phyloP scores from a whole-genome alignment of 2,797 vertebrate genomes.

The Lepidocolaptes lacrymiger region DNA sequence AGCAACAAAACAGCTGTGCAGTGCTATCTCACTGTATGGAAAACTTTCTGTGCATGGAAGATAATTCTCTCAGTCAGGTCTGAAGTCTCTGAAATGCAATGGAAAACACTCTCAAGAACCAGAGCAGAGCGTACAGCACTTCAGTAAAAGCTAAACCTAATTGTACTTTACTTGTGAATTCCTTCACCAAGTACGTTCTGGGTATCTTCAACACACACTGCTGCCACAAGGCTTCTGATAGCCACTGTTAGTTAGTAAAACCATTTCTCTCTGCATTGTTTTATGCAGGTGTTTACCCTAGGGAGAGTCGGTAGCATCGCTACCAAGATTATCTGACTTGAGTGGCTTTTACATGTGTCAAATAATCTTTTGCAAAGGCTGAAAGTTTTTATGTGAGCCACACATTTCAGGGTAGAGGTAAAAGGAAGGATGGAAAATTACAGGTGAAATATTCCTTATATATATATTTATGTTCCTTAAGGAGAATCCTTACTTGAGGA shows the following conservation, averaged over 20 bases:
- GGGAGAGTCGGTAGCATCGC: neutral
- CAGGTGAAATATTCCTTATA: neutral
- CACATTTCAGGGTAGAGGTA: neutral
- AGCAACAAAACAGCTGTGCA: neutral
- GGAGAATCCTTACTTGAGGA: neutral
- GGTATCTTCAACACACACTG: neutral
- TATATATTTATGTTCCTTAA: neutral
- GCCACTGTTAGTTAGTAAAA: neutral
- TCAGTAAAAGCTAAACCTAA: neutral
- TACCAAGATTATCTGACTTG: neutral
- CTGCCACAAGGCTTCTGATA: neutral
- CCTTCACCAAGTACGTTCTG: neutral
- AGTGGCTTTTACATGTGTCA: neutral
- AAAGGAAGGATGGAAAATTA: neutral
- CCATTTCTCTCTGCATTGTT: neutral
- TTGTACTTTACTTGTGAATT: neutral
- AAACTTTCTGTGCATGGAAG: neutral
- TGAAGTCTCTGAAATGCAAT: neutral
- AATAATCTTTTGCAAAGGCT: neutral
- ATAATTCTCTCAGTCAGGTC: neutral
- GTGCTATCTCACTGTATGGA: neutral
- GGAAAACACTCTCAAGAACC: neutral
- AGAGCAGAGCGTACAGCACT: neutral
- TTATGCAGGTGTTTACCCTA: neutral
- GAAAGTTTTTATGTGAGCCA: neutral